Base-by-base conservation (phyloP, 2,113 vertebrate species). In the Chitala chitala region DNA sequence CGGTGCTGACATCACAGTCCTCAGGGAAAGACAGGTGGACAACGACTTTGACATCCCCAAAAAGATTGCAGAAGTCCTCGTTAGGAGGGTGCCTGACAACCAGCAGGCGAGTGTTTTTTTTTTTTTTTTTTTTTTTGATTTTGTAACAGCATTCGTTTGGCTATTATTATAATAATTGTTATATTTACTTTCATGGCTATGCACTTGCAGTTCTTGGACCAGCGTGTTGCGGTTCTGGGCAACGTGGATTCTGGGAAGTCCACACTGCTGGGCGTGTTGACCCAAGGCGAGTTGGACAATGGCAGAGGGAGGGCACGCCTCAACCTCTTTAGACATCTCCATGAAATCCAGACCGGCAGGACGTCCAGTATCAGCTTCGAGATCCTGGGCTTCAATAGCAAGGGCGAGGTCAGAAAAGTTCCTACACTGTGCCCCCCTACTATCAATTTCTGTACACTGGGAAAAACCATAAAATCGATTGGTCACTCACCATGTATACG, bases 281-380 rank as follows among this genome's bases (percentile, higher is more conserved):
- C 97, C 0, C 97, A 99, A 83, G 97, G 97, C 26, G 97, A 99
- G 84, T 87, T 99, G 81, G 97, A 99, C 88, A 99, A 99, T 0
- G 97, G 97, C 48, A 89, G 97, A 58, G 97, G 97, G 48, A 90
- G 96, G 78, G 95, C 97, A 0, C 90, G 97, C 10, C 95, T 99
- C 81, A 99, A 99, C 86, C 95, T 99, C 72, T 99, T 99, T 84
- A 93, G 97, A 56, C 97, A 99, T 77, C 92, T 98, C 29, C 97
- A 99, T 74, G 97, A 99, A 85, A 99, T 99, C 86, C 97, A 99
- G 79, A 95, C 96, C 5, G 97, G 97, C 78, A 91, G 96, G 22
- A 99, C 96, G 0, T 99, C 97, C 10, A 99, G 97, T 84, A 99
- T 99, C 86, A 99, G 97, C 89, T 98, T 99, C 86, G 97, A 99